Percentiles rank a stretch among this genome's conserved stretches.
Conservation (phyloP, 1,140 invertebrate genomes). For the Lucilia sericata region DNA sequence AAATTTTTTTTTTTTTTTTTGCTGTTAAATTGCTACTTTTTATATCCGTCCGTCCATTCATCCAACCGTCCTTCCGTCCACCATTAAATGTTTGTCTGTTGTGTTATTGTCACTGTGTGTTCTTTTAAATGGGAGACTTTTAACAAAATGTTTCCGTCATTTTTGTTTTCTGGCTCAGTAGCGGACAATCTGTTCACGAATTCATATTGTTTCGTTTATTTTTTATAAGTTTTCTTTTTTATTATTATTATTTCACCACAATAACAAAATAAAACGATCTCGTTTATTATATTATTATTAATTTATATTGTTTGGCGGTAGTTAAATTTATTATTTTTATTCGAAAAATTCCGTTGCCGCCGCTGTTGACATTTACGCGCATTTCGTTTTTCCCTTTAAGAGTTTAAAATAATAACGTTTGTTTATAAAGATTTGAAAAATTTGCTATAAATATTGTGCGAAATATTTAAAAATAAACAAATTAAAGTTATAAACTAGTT, state of each 20-base stretch:
- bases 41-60: neutral
- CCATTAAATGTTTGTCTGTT: neutral
- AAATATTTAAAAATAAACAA: neutral
- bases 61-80: neutral
- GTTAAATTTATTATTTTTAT: neutral
- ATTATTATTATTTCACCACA: neutral
- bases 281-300: neutral
- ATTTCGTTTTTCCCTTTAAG: neutral
- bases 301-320: neutral
- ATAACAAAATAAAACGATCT: neutral
- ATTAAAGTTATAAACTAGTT: neutral
- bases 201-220: slow-evolving; percentile 2
- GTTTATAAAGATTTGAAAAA: neutral
- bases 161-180: slow-evolving; percentile 10
- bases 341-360: neutral
- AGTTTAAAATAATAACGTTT: no score
- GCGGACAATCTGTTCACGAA: slow-evolving; percentile 13
- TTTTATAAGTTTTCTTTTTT: neutral
- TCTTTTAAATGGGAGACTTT: neutral
- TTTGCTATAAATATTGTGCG: neutral
- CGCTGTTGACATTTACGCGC: neutral
- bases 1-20: neutral
- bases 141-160: slow-evolving; percentile 26
- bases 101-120: neutral
- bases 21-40: slow-evolving; percentile 2